Percentiles rank a stretch among this genome's conserved stretches.
phyloP scores from a whole-genome alignment of 2,888 invertebrate genomes.

The Emmelina monodactyla region DNA sequence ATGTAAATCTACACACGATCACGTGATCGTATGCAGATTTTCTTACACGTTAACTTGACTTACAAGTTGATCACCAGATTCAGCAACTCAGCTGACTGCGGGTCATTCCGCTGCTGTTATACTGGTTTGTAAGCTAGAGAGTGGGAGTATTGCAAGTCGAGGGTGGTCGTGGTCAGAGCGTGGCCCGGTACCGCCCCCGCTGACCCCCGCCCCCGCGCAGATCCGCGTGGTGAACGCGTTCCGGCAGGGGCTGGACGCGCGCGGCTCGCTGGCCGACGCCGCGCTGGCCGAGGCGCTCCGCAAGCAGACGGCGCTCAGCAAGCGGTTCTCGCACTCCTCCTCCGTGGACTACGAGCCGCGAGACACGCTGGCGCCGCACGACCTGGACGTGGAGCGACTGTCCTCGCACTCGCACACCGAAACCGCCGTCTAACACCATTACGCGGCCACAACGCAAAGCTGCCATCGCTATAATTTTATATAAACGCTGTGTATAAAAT shows the following conservation, averaged over 20 bases:
- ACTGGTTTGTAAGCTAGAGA: too few relatives aligned
- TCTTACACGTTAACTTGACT: too few relatives aligned
- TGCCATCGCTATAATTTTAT: slow-evolving; percentile 40
- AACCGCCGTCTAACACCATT: slow-evolving; percentile 80
- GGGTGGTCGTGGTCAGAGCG: slow-evolving; percentile 14
- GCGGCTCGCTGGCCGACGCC: slow-evolving; percentile 91
- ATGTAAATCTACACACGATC: too few relatives aligned
- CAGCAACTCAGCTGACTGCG: too few relatives aligned
- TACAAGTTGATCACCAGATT: too few relatives aligned
- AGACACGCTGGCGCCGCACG: slow-evolving; percentile 87
- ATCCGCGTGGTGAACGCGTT: slow-evolving; percentile 99
- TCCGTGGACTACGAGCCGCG: slow-evolving; percentile 91
- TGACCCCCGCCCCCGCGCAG: slow-evolving; percentile 65
- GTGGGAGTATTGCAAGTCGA: too few relatives aligned
- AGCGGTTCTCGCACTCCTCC: slow-evolving; percentile 87
- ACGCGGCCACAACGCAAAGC: slow-evolving; percentile 20
- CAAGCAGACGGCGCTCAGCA: slow-evolving; percentile 91
- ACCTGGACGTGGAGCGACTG: slow-evolving; percentile 91
- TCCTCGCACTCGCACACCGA: slow-evolving; percentile 95
- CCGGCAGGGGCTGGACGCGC: slow-evolving; percentile 98
- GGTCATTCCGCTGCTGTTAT: too few relatives aligned
- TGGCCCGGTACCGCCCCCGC: slow-evolving; percentile 3
- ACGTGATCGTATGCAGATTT: too few relatives aligned
- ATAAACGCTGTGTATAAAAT: slow-evolving; percentile 45
- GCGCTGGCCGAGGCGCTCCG: slow-evolving; percentile 92